phyloP scores from a whole-genome alignment of 2,888 invertebrate species.

The Tetropium fuscum region DNA sequence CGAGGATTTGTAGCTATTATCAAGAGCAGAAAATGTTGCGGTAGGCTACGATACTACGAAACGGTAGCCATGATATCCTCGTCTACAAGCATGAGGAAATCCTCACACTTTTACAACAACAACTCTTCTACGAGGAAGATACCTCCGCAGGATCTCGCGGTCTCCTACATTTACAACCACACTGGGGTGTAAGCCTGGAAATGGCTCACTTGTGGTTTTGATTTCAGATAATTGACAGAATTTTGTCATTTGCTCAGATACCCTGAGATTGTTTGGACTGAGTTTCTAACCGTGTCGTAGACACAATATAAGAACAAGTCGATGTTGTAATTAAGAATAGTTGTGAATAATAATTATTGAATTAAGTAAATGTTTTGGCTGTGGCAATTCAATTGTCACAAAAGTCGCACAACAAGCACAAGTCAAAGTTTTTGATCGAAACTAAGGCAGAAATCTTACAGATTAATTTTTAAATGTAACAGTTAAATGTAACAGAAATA shows the following conservation, averaged over 20 bases:
- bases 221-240: conserved; percentile 28
- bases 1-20: conserved; percentile 91
- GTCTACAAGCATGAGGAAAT: conserved; percentile 86
- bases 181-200: conserved; percentile 75
- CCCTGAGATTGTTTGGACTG: conserved; percentile 35
- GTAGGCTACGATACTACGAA: conserved; percentile 86
- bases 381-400: conserved; percentile 27
- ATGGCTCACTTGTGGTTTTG: conserved; percentile 44
- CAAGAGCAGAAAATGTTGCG: conserved; percentile 84
- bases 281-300: conserved; percentile 24
- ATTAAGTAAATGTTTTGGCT: conserved; percentile 32
- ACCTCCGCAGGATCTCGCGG: conserved; percentile 63
- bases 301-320: conserved; percentile 15
- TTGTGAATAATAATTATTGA: conserved; percentile 32
- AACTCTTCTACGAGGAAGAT: conserved; percentile 67
- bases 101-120: conserved; percentile 85
- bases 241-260: conserved; percentile 30
- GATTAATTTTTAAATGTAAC: conserved; percentile 16
- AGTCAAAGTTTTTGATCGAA: conserved; percentile 30
- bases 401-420: conserved; percentile 29
- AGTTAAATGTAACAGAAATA: conserved; percentile 18
- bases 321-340: conserved; percentile 37
- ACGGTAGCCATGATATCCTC: conserved; percentile 88
- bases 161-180: conserved; percentile 75
- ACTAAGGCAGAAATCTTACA: conserved; percentile 48